Conservation (phyloP, 2,113 vertebrate species). For the Tragulus kanchil region DNA sequence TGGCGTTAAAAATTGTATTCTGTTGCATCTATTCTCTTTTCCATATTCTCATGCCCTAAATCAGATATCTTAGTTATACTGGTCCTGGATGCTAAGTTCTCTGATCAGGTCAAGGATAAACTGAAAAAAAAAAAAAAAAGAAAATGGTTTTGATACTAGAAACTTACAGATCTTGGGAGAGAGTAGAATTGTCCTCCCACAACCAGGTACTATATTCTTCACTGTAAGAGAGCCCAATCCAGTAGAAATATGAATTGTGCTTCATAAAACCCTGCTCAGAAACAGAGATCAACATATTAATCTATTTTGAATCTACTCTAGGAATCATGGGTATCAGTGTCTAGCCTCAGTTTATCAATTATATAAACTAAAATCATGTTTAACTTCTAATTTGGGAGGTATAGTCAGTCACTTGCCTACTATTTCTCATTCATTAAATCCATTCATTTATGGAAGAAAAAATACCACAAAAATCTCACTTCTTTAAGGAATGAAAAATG, state of each 20-base stretch:
- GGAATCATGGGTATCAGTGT: not conserved
- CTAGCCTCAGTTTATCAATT: not conserved
- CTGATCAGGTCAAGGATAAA: not conserved
- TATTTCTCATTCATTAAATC: not conserved
- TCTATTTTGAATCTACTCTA: not conserved
- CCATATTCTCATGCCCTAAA: not conserved
- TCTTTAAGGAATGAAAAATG: not conserved
- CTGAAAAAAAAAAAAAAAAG: not conserved
- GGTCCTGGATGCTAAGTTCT: not conserved
- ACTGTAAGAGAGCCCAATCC: constrained; percentile 48
- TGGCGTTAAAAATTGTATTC: not conserved
- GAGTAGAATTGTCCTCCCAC: constrained; percentile 37
- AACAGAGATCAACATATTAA: not conserved
- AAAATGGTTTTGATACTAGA: not conserved
- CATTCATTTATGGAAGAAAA: not conserved
- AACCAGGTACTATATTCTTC: not conserved
- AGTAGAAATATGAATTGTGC: not conserved
- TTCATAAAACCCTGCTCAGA: constrained; percentile 2
- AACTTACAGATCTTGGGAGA: constrained; percentile 54
- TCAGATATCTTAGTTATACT: not conserved
- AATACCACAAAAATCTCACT: not conserved
- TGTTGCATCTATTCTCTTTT: not conserved
- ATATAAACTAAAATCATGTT: not conserved
- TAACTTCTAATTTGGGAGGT: not conserved
- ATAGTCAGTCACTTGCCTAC: not conserved